A percentile compares a stretch with the other conserved stretches of the same genome.
Conservation (phyloP, 2,797 vertebrate genomes). For the Melopsittacus undulatus region DNA sequence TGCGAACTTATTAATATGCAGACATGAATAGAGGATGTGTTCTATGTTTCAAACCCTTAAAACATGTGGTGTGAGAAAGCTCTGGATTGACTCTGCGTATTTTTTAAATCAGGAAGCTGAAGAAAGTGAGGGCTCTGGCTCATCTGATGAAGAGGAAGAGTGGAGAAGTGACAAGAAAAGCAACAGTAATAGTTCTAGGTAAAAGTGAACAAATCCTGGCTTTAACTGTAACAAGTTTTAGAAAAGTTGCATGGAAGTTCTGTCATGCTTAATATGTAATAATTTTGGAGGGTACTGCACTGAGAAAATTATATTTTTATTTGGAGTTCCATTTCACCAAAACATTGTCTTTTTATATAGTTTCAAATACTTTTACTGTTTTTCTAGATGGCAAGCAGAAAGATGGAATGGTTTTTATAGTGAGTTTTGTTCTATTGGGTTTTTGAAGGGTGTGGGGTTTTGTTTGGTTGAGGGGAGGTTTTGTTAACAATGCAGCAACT, state of each 20-base stretch:
- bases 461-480: rapidly evolving
- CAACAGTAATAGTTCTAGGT: conserved; percentile 89
- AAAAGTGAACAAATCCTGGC: not conserved
- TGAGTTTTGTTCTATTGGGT: not conserved
- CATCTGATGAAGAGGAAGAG: conserved; percentile 88
- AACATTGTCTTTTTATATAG: not conserved
- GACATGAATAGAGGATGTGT: not conserved
- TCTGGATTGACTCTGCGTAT: not conserved
- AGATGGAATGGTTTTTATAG: not conserved
- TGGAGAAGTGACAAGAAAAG: conserved; percentile 93
- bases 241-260: not conserved
- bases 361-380: not conserved
- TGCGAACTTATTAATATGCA: not conserved
- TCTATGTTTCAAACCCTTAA: not conserved
- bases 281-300: not conserved
- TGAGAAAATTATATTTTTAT: not conserved
- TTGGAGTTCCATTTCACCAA: not conserved
- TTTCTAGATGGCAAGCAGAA: not conserved
- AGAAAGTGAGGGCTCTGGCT: conserved; percentile 75
- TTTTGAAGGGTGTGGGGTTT: not conserved
- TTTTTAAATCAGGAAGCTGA: conserved; percentile 69
- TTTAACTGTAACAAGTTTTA: not conserved
- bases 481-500: not conserved
- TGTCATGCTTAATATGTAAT: not conserved
- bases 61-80: not conserved